These are phyloP conservation scores for Pseudococcus viburni DNA, from an alignment of 2,888 invertebrate genomes.

Conservation along the genomic window DNA sequence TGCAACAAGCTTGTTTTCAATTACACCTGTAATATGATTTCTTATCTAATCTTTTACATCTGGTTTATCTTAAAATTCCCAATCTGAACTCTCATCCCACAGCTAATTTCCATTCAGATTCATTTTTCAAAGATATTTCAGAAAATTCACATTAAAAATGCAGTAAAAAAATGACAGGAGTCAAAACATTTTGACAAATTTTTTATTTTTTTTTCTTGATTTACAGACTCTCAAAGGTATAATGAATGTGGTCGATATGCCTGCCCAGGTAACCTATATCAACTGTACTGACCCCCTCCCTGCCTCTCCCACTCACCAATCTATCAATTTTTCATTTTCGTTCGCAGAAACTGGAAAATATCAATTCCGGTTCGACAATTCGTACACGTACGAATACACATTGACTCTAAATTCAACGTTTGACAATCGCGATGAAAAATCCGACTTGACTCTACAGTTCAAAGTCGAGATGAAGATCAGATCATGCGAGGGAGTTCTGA, in stretches of 20 bases:
- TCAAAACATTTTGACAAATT: too few relatives aligned
- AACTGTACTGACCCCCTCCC: background rate
- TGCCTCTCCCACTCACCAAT: background rate
- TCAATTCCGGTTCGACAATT: constrained; percentile 57
- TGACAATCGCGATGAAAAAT: constrained; percentile 73
- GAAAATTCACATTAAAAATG: too few relatives aligned
- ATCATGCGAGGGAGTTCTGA: constrained; percentile 68
- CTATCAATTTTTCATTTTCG: background rate
- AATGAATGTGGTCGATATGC: constrained; percentile 66
- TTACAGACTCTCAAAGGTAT: constrained; percentile 55
- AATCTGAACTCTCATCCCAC: too few relatives aligned
- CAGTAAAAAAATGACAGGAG: too few relatives aligned
- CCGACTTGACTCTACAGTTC: constrained; percentile 65
- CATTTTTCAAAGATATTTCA: too few relatives aligned
- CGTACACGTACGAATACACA: constrained; percentile 65
- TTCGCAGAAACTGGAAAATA: constrained; percentile 66
- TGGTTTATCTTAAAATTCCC: background rate
- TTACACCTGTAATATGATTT: background rate
- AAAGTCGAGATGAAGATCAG: constrained; percentile 66
- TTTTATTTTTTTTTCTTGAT: background rate
- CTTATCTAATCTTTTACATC: background rate
- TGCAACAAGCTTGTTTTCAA: background rate
- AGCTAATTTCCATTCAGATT: too few relatives aligned
- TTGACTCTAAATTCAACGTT: constrained; percentile 69
- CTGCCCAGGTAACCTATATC: constrained; percentile 67